These are phyloP conservation scores for Coleophora deauratella DNA, from an alignment of 2,888 invertebrate genomes.

Conservation along the genomic window DNA sequence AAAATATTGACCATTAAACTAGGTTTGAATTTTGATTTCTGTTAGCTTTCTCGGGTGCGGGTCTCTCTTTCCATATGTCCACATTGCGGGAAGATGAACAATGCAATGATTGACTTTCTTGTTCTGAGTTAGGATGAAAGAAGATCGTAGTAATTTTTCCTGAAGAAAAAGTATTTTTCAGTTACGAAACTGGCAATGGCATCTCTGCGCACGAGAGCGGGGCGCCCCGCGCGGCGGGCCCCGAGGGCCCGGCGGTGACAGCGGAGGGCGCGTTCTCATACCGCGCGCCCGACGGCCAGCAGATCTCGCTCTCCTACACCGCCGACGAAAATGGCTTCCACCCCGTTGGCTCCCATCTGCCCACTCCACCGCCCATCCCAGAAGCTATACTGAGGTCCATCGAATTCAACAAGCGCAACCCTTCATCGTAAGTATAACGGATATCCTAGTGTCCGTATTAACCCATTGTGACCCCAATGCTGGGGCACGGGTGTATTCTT, in stretches of 20 bases:
- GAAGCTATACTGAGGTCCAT: constrained; percentile 70
- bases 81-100: too few species aligned
- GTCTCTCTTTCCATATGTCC: too few species aligned
- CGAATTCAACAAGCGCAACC: constrained; percentile 62
- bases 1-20: too few species aligned
- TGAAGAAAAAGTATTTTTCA: constrained; percentile 24
- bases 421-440: constrained; percentile 56
- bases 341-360: constrained; percentile 76
- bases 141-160: too few species aligned
- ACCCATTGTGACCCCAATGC: too few species aligned
- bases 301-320: constrained; percentile 77
- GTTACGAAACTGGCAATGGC: constrained; percentile 80
- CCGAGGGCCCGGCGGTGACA: constrained; percentile 68
- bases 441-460: too few species aligned
- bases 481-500: too few species aligned
- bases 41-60: too few species aligned
- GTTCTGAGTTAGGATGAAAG: too few species aligned
- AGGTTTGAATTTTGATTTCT: too few species aligned
- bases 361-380: constrained; percentile 71
- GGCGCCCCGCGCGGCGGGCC: constrained; percentile 68
- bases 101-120: too few species aligned
- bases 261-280: constrained; percentile 80
- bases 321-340: constrained; percentile 84
- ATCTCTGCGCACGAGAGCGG: constrained; percentile 76
- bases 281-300: constrained; percentile 78